These are phyloP conservation scores for Esox niger DNA, from an alignment of 2,113 vertebrate species.

Conservation along the genomic window DNA sequence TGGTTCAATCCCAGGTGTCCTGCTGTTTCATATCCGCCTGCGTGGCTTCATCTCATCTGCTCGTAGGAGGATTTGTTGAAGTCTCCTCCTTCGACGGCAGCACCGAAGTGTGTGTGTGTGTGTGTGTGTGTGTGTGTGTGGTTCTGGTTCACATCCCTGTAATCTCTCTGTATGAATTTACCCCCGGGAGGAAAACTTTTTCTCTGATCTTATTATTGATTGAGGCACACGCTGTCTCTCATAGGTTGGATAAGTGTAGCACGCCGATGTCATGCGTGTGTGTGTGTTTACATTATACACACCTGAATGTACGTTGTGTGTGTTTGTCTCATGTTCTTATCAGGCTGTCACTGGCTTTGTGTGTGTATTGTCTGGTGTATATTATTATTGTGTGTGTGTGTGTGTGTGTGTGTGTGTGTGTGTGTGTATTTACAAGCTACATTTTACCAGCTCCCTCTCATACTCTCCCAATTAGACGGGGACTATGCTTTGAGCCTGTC, in stretches of 20 bases:
- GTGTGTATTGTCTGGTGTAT: no score
- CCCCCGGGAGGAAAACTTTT: not conserved
- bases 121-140: not conserved
- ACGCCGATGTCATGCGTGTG: not conserved
- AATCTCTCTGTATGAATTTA: constrained; percentile 18
- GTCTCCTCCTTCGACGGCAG: constrained; percentile 12
- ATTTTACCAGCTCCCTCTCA: not conserved
- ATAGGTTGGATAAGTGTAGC: not conserved
- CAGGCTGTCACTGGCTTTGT: no score
- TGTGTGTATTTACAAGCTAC: constrained; percentile 1
- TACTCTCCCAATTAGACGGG: not conserved
- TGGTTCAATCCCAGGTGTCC: constrained; percentile 18
- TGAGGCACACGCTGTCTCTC: not conserved
- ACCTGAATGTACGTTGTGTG: not conserved
- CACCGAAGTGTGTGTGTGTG: constrained; percentile 18
- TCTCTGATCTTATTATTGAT: not conserved
- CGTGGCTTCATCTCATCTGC: constrained; percentile 51
- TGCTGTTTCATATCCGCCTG: constrained; percentile 32
- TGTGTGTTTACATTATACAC: not conserved
- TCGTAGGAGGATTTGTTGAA: constrained; percentile 45
- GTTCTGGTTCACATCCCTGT: not conserved
- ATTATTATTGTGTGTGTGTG: not conserved
- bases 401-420: constrained; percentile 9
- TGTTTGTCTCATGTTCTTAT: not conserved
- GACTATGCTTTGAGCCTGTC: constrained; percentile 40